Base-by-base conservation (phyloP, 2,888 invertebrate genomes). In the Hybos culiciformis region DNA sequence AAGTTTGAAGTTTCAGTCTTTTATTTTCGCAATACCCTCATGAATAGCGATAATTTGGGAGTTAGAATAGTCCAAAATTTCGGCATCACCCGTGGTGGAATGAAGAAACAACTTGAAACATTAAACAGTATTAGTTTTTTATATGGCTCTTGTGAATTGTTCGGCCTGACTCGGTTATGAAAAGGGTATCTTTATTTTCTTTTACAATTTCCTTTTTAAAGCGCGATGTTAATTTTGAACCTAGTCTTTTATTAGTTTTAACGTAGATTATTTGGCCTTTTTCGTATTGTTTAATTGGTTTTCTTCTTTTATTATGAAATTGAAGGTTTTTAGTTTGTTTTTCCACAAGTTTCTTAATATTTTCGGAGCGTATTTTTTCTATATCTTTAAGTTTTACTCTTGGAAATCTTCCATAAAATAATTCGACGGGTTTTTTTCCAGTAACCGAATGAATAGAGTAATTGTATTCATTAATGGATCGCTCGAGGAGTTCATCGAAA, bases 21-120 rank as follows among this genome's bases (percentile, higher is more conserved):
- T 44, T 24, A 44, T 14, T 36, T 41, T 42, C 24, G 41, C 48
- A 14, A 17, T 15, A 8, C 44, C 44, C 9, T 24, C 34, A 33
- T 26, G 37, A 20, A 48, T 48, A 15, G 43, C 29, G 9, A 43
- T 37, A 17, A 45, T 14, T 19, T 46, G 44, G 1, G 46, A 48
- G 32, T 48, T 42, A 11, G 46, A 37, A n/a, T 44, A 46, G n/a
- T 46, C 44, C 37, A 48, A 33, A 12, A 48, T 44, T 33, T 44
- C 44, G 14, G 31, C 29, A 12, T 44, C 42, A 17, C 39, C 26
- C 12, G 12, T 23, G n/a, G 34, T 20, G 7, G 14, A n/a, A 19
- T 14, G 14, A 12, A 41, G 9, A 4, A 23, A 9, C 9, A n/a
- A 12, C 33, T 34, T 41, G 33, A n/a, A 41, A 41, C 4, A 32